Percentiles rank a stretch among this genome's conserved stretches.
phyloP scores from a whole-genome alignment of 2,797 vertebrate genomes.

The Avahi laniger region DNA sequence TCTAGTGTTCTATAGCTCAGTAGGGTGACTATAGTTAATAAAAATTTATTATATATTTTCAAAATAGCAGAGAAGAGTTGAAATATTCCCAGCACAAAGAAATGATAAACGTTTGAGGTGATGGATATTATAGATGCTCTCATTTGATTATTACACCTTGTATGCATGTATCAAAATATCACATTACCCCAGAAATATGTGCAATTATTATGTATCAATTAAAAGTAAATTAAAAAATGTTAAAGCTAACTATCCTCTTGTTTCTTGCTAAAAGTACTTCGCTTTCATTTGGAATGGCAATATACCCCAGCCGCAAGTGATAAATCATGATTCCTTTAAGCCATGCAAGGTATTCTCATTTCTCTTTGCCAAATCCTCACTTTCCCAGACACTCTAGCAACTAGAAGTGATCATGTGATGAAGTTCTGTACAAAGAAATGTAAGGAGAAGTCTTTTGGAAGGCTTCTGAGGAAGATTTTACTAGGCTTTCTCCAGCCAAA shows the following conservation, averaged over 20 bases:
- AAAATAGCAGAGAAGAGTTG: not conserved
- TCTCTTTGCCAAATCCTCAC: constrained; percentile 10
- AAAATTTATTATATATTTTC: not conserved
- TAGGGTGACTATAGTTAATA: not conserved
- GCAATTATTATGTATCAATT: not conserved
- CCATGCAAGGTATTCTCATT: not conserved
- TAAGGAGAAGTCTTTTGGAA: constrained; percentile 39
- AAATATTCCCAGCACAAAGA: not conserved
- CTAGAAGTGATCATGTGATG: not conserved
- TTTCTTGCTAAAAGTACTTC: not conserved
- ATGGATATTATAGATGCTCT: not conserved
- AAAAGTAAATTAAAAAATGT: too few relatives aligned
- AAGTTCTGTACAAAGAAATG: constrained; percentile 42
- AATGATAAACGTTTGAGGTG: not conserved
- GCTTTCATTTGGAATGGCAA: not conserved
- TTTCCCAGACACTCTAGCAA: not conserved
- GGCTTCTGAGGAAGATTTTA: constrained; percentile 28
- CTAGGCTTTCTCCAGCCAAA: not conserved
- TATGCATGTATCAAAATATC: not conserved
- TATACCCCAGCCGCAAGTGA: not conserved
- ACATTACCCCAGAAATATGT: not conserved
- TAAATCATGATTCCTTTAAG: not conserved
- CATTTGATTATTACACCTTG: not conserved
- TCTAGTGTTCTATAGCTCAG: not conserved
- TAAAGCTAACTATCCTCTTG: not conserved